Conservation (phyloP, 2,113 vertebrate species). For the Microtus montanus region DNA sequence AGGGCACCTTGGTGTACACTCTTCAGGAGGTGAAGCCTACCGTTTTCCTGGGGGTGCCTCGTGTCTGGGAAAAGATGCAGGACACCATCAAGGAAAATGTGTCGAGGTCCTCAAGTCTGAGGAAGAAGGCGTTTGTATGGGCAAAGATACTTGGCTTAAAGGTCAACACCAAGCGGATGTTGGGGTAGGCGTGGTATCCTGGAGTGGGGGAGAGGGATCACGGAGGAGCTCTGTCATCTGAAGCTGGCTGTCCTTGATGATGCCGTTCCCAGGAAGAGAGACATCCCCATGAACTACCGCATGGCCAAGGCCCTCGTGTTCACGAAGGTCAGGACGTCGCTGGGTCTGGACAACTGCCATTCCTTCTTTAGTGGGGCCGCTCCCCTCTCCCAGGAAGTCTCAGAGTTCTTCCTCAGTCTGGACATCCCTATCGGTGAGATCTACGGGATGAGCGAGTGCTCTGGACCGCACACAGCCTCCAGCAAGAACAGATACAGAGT, state of each 20-base stretch:
- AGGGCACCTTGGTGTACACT: slow-evolving; percentile 93
- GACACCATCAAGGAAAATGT: slow-evolving; percentile 90
- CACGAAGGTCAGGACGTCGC: slow-evolving; percentile 88
- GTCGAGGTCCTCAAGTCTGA: slow-evolving; percentile 87
- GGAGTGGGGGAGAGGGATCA: not conserved
- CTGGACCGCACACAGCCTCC: slow-evolving; percentile 91
- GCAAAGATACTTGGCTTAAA: slow-evolving; percentile 91
- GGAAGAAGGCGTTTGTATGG: slow-evolving; percentile 90
- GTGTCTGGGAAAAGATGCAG: slow-evolving; percentile 98
- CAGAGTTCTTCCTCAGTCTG: slow-evolving; percentile 96
- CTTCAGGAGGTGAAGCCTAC: slow-evolving; percentile 93
- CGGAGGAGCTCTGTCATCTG: rapidly evolving
- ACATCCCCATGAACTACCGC: slow-evolving; percentile 87
- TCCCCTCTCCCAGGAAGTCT: slow-evolving; percentile 91
- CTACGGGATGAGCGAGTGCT: slow-evolving; percentile 95
- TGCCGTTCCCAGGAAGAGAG: not conserved
- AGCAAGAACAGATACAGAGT: slow-evolving; percentile 80
- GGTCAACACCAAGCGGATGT: slow-evolving; percentile 89
- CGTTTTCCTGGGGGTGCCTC: slow-evolving; percentile 93
- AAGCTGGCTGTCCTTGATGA: not conserved
- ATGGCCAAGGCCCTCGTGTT: slow-evolving; percentile 92
- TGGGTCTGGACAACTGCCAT: slow-evolving; percentile 92
- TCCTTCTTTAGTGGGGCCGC: slow-evolving; percentile 91
- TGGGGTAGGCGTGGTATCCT: slow-evolving; percentile 84
- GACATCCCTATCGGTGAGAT: slow-evolving; percentile 92